Evolutionary conservation across 2,888 invertebrate species (phyloP).

Genomic region (Pristionchus arcanus): DNA sequence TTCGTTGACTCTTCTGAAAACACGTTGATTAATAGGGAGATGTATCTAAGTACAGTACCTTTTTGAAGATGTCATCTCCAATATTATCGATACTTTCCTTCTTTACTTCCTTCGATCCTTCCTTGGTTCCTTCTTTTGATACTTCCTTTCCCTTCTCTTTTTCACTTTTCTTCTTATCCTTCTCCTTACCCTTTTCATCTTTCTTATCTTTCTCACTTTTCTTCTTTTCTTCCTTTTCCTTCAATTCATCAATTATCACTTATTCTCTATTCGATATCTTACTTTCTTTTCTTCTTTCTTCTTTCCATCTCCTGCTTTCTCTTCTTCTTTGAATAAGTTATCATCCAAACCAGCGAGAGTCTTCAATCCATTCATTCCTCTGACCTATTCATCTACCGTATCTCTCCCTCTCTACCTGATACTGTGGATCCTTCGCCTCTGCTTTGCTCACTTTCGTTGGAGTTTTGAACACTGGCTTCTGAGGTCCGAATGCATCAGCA

Average conservation of each 20-base stretch:
- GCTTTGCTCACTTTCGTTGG: constrained; percentile 42
- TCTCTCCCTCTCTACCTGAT: neutral
- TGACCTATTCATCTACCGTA: neutral
- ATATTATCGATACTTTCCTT: constrained; percentile 40
- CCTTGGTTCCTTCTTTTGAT: neutral
- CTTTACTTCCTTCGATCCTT: constrained; percentile 23
- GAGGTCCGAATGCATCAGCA: constrained; percentile 41
- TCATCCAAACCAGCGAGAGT: constrained; percentile 30
- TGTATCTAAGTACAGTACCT: neutral
- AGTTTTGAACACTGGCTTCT: constrained; percentile 38
- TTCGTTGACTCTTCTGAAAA: constrained; percentile 34
- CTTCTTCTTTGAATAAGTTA: constrained; percentile 40
- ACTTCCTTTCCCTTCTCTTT: constrained; percentile 1
- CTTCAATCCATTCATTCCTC: neutral
- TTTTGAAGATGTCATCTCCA: constrained; percentile 45
- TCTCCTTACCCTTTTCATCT: neutral
- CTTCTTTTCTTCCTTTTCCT: constrained; percentile 30
- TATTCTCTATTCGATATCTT: neutral
- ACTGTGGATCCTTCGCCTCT: constrained; percentile 38
- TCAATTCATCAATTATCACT: neutral
- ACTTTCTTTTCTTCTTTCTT: constrained; percentile 35
- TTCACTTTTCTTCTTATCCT: neutral
- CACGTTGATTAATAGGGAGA: neutral
- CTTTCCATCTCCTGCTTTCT: constrained; percentile 35
- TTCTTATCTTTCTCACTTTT: neutral